Conservation (phyloP, 2,888 invertebrate genomes). For the Sphecodes monilicornis region DNA sequence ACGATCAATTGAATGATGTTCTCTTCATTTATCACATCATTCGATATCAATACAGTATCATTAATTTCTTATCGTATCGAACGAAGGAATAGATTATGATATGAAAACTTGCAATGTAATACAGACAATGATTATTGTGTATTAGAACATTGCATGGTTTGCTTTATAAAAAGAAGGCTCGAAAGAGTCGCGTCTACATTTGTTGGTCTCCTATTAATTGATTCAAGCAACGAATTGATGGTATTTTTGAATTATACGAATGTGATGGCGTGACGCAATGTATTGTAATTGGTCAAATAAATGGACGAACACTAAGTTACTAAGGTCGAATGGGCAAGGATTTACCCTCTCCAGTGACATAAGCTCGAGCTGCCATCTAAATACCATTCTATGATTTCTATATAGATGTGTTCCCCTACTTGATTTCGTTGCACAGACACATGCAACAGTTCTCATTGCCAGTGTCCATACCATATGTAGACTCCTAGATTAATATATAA, state of each 20-base stretch:
- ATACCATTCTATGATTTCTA: not conserved
- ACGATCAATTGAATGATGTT: not conserved
- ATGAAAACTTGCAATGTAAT: not conserved
- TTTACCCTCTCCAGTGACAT: not conserved
- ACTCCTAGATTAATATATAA: not conserved
- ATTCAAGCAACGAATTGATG: slow-evolving; percentile 10
- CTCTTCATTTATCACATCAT: not conserved
- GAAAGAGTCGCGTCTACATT: not conserved
- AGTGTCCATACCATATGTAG: not conserved
- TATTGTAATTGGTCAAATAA: slow-evolving; percentile 51
- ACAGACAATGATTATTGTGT: not conserved
- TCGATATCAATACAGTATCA: not conserved
- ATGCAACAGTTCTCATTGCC: not conserved
- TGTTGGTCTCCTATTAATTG: not conserved
- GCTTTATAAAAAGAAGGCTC: not conserved
- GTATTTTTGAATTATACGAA: slow-evolving; percentile 26
- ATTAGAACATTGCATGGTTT: not conserved
- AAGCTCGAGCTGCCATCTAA: not conserved
- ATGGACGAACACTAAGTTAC: not conserved
- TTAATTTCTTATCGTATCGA: not conserved
- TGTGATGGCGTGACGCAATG: slow-evolving; percentile 51
- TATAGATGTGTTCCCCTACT: not conserved
- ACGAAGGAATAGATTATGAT: not conserved
- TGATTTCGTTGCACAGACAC: not conserved
- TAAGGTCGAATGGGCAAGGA: not conserved